Conservation (phyloP, 2,113 vertebrate species). For the Desmodus rotundus region DNA sequence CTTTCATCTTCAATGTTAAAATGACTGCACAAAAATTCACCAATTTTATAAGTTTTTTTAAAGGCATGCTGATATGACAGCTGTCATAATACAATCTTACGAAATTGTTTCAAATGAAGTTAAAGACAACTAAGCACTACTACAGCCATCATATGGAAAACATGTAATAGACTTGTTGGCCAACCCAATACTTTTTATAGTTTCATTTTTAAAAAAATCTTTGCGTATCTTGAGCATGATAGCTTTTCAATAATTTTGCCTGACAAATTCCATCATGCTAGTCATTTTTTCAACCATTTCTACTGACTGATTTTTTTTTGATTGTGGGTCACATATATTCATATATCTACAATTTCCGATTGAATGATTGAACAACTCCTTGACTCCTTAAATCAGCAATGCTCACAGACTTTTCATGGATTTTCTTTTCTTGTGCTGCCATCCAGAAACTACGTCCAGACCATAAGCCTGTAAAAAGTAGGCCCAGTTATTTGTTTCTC, state of each 20-base stretch:
- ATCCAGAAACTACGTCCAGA: background rate
- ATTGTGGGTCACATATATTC: background rate
- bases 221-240: background rate
- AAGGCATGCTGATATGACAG: no score
- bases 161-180: no score
- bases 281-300: background rate
- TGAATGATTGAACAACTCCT: background rate
- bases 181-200: background rate
- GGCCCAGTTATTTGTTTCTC: background rate
- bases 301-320: background rate
- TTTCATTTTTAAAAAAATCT: background rate
- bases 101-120: no score
- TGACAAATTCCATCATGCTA: background rate
- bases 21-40: no score
- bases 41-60: no score
- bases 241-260: background rate
- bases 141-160: no score
- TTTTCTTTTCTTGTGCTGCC: background rate
- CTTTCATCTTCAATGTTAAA: no score
- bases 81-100: no score
- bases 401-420: background rate
- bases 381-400: background rate
- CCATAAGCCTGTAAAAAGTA: background rate
- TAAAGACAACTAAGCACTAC: no score
- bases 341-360: background rate